Base-by-base conservation (phyloP, 2,113 vertebrate genomes). In the Colaptes auratus region DNA sequence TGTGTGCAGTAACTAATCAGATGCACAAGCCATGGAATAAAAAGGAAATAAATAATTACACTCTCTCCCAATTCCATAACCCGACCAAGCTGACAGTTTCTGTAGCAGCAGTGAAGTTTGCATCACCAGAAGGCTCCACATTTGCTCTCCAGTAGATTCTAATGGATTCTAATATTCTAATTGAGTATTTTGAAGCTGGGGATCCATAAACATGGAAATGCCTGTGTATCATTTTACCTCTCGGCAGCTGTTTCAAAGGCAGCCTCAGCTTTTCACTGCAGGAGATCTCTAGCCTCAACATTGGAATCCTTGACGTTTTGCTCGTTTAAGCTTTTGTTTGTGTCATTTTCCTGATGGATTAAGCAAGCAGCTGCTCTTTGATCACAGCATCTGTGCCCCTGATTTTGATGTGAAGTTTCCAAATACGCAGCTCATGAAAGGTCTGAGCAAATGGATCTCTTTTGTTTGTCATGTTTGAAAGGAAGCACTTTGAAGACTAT, bases 301-400 rank as follows among this genome's bases (percentile, higher is more conserved):
- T 92, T 66, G 58, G 70, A 87, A 39, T 87, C 86, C 7, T 53
- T 19, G 1, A 89, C 7, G 50, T 71, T 94, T 90, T 53, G 59
- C 65, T 80, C 10, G 0, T 63, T 75, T 56, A 84, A 79, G 82
- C 85, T 72, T 88, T 84, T 86, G 88, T 94, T 96, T 94, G 31
- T 42, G 71, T 94, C 31, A 17, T 78, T 86, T 92, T 95, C 55
- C 60, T 81, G 79, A 75, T 86, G 86, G 67, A 83, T 92, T 94
- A 74, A 89, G 79, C 61, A 73, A 94, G 55, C 90, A 90, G 67
- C 84, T 94, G 85, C 46, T 88, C 87, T 94, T 91, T 92, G 82
- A 88, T 95, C 61, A 7, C 23, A 44, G 84, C 82, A 85, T 85
- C 66, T 88, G 63, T 90, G 79, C 31, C 66, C 33, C 64, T 88